Percentiles rank a stretch among this genome's conserved stretches.
Conservation (phyloP, 1,140 invertebrate genomes). For the Carcinoscorpius rotundicauda region DNA sequence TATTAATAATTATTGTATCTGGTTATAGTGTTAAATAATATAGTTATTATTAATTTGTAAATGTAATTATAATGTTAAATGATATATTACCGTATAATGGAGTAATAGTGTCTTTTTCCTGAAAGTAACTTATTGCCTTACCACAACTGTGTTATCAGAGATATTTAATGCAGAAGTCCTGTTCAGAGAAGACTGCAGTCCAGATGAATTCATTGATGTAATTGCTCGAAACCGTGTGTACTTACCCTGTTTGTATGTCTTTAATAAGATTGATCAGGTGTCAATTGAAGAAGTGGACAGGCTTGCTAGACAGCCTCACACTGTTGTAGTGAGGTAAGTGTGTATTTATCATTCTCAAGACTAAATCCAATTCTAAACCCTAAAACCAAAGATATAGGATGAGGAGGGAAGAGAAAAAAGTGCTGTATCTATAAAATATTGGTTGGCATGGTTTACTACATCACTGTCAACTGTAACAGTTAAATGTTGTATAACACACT, state of each 20-base stretch:
- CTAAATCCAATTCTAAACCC: too few relatives aligned
- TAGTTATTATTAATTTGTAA: background rate
- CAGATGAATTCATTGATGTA: slow-evolving; percentile 98
- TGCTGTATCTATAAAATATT: too few relatives aligned
- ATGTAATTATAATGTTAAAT: too few relatives aligned
- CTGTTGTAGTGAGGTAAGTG: slow-evolving; percentile 81
- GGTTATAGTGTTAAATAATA: background rate
- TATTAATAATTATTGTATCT: background rate
- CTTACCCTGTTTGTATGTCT: slow-evolving; percentile 93
- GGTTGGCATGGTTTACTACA: too few relatives aligned
- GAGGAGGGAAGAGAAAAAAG: too few relatives aligned
- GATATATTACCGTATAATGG: too few relatives aligned
- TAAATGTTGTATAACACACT: too few relatives aligned
- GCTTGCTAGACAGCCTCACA: slow-evolving; percentile 77
- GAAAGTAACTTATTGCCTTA: too few relatives aligned
- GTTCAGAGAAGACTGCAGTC: slow-evolving; percentile 88
- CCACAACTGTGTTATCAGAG: slow-evolving; percentile 10
- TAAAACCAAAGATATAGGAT: too few relatives aligned
- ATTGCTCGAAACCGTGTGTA: slow-evolving; percentile 95
- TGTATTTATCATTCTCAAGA: too few relatives aligned
- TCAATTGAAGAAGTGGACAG: slow-evolving; percentile 97
- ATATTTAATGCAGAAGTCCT: slow-evolving; percentile 43
- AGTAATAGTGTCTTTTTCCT: too few relatives aligned
- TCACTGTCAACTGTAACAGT: too few relatives aligned
- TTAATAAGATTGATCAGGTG: slow-evolving; percentile 97